Evolutionary conservation across 2,888 invertebrate species (phyloP).

Genomic region (Andrena trimmerana): DNA sequence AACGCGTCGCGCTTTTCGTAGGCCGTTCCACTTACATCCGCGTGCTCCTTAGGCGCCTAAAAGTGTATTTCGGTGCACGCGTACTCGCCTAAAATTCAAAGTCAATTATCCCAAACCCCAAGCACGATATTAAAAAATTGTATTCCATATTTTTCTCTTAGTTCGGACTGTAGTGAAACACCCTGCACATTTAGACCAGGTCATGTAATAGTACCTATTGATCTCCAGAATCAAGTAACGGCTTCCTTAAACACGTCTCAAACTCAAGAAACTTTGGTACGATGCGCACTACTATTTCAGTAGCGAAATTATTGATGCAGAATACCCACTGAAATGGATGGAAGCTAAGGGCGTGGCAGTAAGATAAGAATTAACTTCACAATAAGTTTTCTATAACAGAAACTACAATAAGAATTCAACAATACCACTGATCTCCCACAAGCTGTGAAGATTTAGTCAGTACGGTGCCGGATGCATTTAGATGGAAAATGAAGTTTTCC

Average conservation of each 20-base stretch:
- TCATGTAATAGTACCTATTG: neutral
- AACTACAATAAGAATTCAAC: conserved; percentile 62
- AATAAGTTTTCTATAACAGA: conserved; percentile 80
- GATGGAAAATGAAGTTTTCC: conserved; percentile 79
- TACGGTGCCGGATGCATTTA: conserved; percentile 78
- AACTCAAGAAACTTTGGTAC: neutral
- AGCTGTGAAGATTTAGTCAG: conserved; percentile 71
- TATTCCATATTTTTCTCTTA: too few relatives aligned
- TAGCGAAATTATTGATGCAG: neutral
- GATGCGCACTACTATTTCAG: neutral
- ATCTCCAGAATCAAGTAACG: neutral
- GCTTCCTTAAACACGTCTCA: neutral
- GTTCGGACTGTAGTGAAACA: neutral
- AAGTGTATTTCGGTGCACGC: too few relatives aligned
- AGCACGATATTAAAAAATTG: too few relatives aligned
- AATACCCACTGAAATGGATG: conserved; percentile 10
- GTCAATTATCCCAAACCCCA: too few relatives aligned
- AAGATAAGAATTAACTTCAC: conserved; percentile 73
- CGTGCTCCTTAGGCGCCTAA: too few relatives aligned
- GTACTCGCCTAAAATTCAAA: too few relatives aligned
- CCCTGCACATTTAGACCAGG: neutral
- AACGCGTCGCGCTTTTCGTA: too few relatives aligned
- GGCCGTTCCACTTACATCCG: too few relatives aligned
- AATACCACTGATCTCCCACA: conserved; percentile 64
- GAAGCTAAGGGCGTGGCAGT: neutral